Evolutionary conservation across 1,140 invertebrate species (phyloP), one percentile per base, ranked within the genome.

Genomic region (Telenomus remus): DNA sequence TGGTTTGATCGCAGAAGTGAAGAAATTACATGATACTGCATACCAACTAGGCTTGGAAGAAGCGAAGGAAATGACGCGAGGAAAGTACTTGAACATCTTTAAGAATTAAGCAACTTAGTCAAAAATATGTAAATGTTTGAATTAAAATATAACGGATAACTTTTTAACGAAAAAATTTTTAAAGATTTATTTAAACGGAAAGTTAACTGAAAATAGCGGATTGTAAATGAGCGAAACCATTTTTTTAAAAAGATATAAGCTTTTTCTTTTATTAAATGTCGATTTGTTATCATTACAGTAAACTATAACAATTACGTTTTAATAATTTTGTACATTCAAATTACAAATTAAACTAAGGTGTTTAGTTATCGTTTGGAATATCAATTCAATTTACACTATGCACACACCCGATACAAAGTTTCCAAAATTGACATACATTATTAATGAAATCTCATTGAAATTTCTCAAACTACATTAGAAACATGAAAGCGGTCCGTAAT

Each of bases 31-130:
- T 84, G 96, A 98, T 82, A 89, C 95, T 48, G 96, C 97, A 5
- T 98, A 98, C 87, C 95, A 97, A 83, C 88, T 99, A 14, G 97
- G 96, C 6, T 86, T 97, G 10, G 96, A 97, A 83, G 97, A 99
- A 90, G 93, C 96, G 0, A 96, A 97, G 84, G 97, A 98, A 90
- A 97, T 98, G 94, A 98, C 96, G 0, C 89, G 96, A 77, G 97
- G 96, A 37, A 97, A 97, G 89, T 96, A 97, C 86, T 89, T 98
- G 43, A 96, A 97, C 88, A 95, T 98, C 81, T 94, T 94, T 79
- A 91, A 85, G 57, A 84, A 85, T 55, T 86, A 87, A 65, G 44
- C 12, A 27, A n/a, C 0, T 15, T 16, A 57, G 8, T 14, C 27
- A 33, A 49, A 66, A 0, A 47, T 34, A 43, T 49, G 27, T 37